Base-by-base conservation (phyloP, 1,140 invertebrate species). In the Aphelinus certus region DNA sequence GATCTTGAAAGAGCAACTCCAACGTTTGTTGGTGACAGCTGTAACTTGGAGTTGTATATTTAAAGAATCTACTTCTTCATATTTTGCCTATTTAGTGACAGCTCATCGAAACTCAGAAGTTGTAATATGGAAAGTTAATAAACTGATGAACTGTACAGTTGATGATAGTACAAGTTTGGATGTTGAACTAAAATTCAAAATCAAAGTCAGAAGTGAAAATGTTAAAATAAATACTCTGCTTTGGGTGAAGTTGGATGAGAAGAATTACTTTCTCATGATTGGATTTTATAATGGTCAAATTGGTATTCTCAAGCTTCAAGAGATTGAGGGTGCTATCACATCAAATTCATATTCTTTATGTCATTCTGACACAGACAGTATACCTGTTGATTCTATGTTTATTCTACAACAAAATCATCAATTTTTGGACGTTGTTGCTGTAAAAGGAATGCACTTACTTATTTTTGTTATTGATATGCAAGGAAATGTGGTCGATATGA, bases 251-350 rank as follows among this genome's bases (percentile, higher is more conserved):
- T 63, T 83, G 63, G 60, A 73, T 3, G 48, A 65, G 6, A 72
- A 76, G 1, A 65, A 76, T 56, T 73, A 80, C 77, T 55, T 84
- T n/a, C 77, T 87, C 4, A 43, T 86, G 7, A 60, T 85, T 61
- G 85, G 83, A 69, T 87, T 81, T 71, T 75, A 77, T 26, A 81
- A 85, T 78, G 87, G 87, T 5, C 73, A 68, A 75, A 78, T 87
- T 71, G 73, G 79, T 58, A 78, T 79, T 56, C 7, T 85, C 10
- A 74, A 73, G 47, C 47, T 86, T 10, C 55, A 79, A 58, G 42
- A 43, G 10, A 53, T 55, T 5, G 43, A 81, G 48, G 56, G 74
- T 3, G 53, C 1, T 57, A 42, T 87, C 3, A 58, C 73, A 48
- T 10, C 79, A 10, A 43, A 58, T 49, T 71, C 62, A 9, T 65